Percentiles rank a stretch among this genome's conserved stretches.
These are phyloP conservation scores for Pagetopsis macropterus DNA, from an alignment of 2,797 vertebrate genomes.

Conservation along the genomic window DNA sequence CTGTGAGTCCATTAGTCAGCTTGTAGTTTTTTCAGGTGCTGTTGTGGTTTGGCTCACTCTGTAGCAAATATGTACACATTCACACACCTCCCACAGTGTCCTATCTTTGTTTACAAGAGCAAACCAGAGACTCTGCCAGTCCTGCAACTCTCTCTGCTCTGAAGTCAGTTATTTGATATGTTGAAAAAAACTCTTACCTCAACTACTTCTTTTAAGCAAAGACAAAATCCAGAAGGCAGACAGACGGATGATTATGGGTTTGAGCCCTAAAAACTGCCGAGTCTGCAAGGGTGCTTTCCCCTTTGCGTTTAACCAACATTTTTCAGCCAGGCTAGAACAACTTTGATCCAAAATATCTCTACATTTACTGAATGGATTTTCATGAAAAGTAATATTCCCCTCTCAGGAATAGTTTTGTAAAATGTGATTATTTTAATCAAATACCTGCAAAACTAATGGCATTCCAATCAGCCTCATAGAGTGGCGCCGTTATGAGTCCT, in stretches of 20 bases:
- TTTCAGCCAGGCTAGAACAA: not conserved
- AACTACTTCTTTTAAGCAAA: constrained; percentile 25
- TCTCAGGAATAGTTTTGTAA: not conserved
- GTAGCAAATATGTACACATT: constrained; percentile 36
- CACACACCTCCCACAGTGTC: constrained; percentile 39
- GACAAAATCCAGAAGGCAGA: constrained; percentile 15
- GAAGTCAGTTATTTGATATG: constrained; percentile 26
- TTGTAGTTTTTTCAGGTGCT: constrained; percentile 30
- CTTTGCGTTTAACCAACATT: constrained; percentile 1
- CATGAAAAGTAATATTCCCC: not conserved
- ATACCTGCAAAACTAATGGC: not conserved
- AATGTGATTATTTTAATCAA: not conserved
- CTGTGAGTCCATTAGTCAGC: constrained; percentile 41
- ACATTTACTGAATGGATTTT: not conserved
- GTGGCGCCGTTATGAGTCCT: too few relatives aligned
- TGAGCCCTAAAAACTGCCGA: constrained; percentile 22
- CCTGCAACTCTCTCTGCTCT: constrained; percentile 8
- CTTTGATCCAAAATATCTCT: not conserved
- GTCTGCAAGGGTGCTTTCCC: constrained; percentile 18
- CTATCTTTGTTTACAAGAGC: constrained; percentile 60
- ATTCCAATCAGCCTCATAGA: not conserved
- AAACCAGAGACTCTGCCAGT: constrained; percentile 23
- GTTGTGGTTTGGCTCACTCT: constrained; percentile 43
- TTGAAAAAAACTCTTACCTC: not conserved
- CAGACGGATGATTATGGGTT: constrained; percentile 48